Percentiles rank a stretch among this genome's conserved stretches.
Conservation (phyloP, 2,888 invertebrate species). For the Hirtodrosophila cameraria region DNA sequence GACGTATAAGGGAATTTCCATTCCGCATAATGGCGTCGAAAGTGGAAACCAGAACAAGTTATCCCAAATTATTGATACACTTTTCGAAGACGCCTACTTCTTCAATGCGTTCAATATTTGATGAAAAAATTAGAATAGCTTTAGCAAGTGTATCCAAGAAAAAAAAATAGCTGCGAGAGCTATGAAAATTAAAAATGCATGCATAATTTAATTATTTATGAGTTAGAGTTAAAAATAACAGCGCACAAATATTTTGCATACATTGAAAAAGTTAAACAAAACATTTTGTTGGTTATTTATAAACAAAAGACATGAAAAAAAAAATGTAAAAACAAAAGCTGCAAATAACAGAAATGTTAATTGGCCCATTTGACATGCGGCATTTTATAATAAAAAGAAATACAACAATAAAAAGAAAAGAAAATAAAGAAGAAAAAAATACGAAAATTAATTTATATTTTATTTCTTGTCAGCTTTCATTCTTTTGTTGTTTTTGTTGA, state of each 20-base stretch:
- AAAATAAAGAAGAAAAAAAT: not conserved
- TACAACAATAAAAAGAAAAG: not conserved
- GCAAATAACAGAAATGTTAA: slow-evolving; percentile 77
- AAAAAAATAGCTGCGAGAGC: slow-evolving; percentile 14
- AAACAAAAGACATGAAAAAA: slow-evolving; percentile 63
- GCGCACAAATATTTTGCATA: slow-evolving; percentile 70
- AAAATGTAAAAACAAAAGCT: slow-evolving; percentile 51
- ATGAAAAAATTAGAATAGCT: too few relatives aligned
- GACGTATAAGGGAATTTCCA: too few relatives aligned
- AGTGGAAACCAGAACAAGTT: too few relatives aligned
- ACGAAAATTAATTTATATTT: slow-evolving; percentile 25
- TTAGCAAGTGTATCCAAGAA: too few relatives aligned
- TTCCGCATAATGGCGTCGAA: too few relatives aligned
- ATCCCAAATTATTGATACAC: too few relatives aligned
- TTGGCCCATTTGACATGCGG: slow-evolving; percentile 80
- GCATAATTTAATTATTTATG: slow-evolving; percentile 71
- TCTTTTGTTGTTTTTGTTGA: slow-evolving; percentile 62
- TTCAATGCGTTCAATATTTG: too few relatives aligned
- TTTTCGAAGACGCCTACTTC: too few relatives aligned
- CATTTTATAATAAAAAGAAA: slow-evolving; percentile 48
- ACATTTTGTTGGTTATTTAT: slow-evolving; percentile 71
- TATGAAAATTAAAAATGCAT: slow-evolving; percentile 57
- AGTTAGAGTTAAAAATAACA: slow-evolving; percentile 62
- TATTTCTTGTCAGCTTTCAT: slow-evolving; percentile 58
- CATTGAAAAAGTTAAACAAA: slow-evolving; percentile 59